Evolutionary conservation across 1,140 invertebrate genomes (phyloP).

Genomic region (Glossosoma conforme): DNA sequence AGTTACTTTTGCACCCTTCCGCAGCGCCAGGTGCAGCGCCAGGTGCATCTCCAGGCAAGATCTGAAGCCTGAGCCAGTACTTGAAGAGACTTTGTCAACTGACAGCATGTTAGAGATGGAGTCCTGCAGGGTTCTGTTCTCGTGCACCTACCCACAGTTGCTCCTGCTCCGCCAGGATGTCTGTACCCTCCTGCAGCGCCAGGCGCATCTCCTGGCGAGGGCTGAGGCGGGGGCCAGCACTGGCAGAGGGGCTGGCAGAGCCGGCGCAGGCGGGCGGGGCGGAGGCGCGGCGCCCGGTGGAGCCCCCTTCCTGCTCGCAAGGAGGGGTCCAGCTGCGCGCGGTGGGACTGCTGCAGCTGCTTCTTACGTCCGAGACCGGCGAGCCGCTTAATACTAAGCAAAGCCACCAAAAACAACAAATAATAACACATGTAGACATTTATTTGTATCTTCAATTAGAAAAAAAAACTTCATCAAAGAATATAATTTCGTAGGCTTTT

Average conservation of each 20-base stretch:
- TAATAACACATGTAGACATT: no score
- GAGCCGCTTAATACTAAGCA: slow-evolving; percentile 24
- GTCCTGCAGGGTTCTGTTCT: background rate
- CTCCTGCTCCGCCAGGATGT: slow-evolving; percentile 49
- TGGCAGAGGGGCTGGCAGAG: slow-evolving; percentile 25
- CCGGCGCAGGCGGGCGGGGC: slow-evolving; percentile 14
- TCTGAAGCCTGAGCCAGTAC: slow-evolving; percentile 43
- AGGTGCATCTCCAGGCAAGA: slow-evolving; percentile 57
- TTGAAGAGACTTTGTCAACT: no score
- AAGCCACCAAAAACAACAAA: background rate
- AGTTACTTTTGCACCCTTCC: slow-evolving; percentile 44
- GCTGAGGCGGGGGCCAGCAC: slow-evolving; percentile 42
- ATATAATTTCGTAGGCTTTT: no score
- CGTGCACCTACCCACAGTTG: slow-evolving; percentile 35
- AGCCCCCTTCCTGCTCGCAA: no score
- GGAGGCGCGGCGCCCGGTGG: slow-evolving; percentile 4
- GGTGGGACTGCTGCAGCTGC: no score
- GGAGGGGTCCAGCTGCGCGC: no score
- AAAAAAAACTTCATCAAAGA: no score
- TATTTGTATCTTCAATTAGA: no score
- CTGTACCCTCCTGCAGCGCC: slow-evolving; percentile 50
- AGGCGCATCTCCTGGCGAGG: slow-evolving; percentile 58
- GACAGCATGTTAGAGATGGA: background rate
- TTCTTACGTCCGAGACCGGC: slow-evolving; percentile 13
- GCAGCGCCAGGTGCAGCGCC: slow-evolving; percentile 49